Conservation (phyloP, 2,797 vertebrate genomes). For the Tadarida brasiliensis region DNA sequence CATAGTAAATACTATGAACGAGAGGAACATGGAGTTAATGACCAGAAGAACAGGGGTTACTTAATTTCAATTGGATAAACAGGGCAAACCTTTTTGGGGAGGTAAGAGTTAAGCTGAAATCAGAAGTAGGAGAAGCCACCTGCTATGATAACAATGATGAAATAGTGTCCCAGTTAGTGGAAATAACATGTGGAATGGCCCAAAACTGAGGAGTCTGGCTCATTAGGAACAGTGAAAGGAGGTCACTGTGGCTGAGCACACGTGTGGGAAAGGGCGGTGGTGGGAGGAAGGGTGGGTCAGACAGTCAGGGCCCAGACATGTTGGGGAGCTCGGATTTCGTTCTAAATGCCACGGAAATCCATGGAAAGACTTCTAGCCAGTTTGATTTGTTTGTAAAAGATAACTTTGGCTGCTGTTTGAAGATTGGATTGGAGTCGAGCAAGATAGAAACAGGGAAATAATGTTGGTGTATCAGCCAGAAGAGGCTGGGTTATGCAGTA, state of each 20-base stretch:
- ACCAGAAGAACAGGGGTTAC: background rate
- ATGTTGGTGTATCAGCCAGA: background rate
- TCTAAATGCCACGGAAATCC: background rate
- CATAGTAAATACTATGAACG: background rate
- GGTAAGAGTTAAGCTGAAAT: background rate
- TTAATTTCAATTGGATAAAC: background rate
- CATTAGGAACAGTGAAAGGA: background rate
- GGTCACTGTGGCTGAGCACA: background rate
- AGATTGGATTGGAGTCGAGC: background rate
- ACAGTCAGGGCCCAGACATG: background rate
- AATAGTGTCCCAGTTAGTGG: background rate
- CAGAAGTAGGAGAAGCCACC: background rate
- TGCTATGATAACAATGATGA: background rate
- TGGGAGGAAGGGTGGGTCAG: background rate
- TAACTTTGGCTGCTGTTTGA: background rate
- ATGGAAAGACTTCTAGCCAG: background rate
- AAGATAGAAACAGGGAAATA: background rate
- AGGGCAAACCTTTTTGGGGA: background rate
- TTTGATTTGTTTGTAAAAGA: background rate
- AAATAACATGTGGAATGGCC: background rate
- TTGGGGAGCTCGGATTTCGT: background rate
- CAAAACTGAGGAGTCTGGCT: background rate
- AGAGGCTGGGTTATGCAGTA: background rate
- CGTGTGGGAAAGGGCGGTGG: no score
- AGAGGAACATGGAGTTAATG: background rate